Percentiles rank a stretch among this genome's conserved stretches.
These are phyloP conservation scores for Periplaneta americana DNA, from an alignment of 1,140 invertebrate species.

Conservation along the genomic window DNA sequence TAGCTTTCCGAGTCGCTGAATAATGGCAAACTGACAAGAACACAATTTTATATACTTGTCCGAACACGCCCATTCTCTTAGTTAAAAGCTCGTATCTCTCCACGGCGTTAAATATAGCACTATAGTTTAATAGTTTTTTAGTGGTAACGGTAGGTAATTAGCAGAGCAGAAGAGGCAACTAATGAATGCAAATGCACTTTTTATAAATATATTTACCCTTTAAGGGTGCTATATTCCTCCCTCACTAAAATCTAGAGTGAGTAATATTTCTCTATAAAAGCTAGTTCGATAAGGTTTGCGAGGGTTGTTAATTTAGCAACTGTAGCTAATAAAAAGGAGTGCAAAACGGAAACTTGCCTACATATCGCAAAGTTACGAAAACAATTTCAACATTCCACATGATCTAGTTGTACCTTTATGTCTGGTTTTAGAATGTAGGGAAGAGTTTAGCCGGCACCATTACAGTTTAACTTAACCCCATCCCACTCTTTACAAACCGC, in stretches of 20 bases:
- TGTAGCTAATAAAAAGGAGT: not conserved
- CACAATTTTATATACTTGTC: not conserved
- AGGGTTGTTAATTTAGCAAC: not conserved
- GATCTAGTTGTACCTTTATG: not conserved
- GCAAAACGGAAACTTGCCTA: no score
- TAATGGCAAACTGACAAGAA: no score
- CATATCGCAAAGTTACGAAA: not conserved
- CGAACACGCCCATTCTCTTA: not conserved
- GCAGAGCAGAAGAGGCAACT: not conserved
- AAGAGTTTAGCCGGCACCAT: not conserved
- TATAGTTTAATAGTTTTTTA: not conserved
- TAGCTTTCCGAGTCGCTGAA: no score
- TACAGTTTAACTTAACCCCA: not conserved
- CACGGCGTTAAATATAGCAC: not conserved
- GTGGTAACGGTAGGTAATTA: not conserved
- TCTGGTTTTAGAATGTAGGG: not conserved
- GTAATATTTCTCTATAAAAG: not conserved
- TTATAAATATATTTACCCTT: not conserved
- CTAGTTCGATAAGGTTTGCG: not conserved
- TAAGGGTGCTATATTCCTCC: not conserved
- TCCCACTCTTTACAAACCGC: not conserved
- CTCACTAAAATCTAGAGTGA: no score
- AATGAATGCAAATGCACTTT: not conserved
- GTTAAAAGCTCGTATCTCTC: not conserved
- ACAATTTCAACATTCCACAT: not conserved